These are phyloP conservation scores for Pygoscelis adeliae DNA, from an alignment of 2,113 vertebrate species.

Conservation along the genomic window DNA sequence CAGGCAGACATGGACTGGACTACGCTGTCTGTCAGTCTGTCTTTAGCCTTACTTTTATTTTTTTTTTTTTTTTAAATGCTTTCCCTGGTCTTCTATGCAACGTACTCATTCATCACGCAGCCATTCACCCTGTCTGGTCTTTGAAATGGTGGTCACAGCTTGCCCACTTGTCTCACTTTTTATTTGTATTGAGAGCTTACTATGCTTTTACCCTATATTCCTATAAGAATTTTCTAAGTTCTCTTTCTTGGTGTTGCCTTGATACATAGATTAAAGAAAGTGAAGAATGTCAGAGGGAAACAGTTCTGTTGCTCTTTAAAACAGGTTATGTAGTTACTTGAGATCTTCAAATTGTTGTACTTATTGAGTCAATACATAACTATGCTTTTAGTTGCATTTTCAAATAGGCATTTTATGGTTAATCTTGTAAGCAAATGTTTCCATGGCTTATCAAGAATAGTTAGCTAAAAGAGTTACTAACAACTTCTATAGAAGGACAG, in stretches of 20 bases:
- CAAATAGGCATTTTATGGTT: background rate
- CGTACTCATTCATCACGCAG: background rate
- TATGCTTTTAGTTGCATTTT: background rate
- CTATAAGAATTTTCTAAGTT: background rate
- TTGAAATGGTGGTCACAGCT: background rate
- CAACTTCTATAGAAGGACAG: background rate
- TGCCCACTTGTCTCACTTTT: background rate
- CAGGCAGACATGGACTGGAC: background rate
- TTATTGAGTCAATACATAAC: background rate
- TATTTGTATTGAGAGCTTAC: background rate
- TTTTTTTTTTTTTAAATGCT: background rate
- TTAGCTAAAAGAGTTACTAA: background rate
- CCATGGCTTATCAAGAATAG: background rate
- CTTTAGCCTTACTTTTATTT: background rate
- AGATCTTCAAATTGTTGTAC: background rate
- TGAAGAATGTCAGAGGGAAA: background rate
- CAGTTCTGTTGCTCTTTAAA: background rate
- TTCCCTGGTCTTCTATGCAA: background rate
- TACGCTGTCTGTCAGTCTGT: background rate
- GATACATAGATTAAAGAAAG: background rate
- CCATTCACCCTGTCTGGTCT: background rate
- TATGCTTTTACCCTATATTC: background rate
- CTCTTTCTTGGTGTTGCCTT: background rate
- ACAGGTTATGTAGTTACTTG: background rate
- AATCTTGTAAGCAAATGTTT: background rate